These are phyloP conservation scores for Apostichopus parvimensis DNA, from an alignment of 35 echinoderm and acorn worm species.

Conservation along the genomic window DNA sequence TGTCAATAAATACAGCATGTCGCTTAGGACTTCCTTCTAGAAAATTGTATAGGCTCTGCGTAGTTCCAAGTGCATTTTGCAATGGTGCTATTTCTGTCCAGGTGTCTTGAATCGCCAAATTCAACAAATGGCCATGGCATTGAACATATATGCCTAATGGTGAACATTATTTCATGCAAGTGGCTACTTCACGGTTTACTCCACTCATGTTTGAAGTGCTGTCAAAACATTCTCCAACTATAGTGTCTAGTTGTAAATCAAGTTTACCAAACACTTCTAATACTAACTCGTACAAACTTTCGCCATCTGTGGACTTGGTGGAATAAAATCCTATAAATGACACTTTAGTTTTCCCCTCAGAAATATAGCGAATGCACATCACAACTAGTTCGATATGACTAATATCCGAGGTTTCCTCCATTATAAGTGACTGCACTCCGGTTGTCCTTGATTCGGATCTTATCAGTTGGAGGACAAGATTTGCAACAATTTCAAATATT, in stretches of 20 bases:
- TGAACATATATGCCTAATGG: constrained; percentile 40
- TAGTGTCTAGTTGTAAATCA: constrained; percentile 61
- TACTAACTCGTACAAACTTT: constrained; percentile 20
- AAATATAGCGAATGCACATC: too few species aligned
- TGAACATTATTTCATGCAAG: constrained; percentile 27
- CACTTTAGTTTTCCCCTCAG: neutral
- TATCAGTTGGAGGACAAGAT: constrained; percentile 22
- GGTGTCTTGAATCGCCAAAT: constrained; percentile 49
- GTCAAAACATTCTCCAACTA: constrained; percentile 47
- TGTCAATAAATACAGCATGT: constrained; percentile 44
- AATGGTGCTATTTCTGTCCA: constrained; percentile 46
- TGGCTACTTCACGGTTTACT: neutral
- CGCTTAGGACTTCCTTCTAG: constrained; percentile 45
- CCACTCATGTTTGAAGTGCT: constrained; percentile 30
- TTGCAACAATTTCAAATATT: neutral
- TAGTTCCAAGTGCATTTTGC: constrained; percentile 36
- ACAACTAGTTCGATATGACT: constrained; percentile 47
- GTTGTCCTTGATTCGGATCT: constrained; percentile 31
- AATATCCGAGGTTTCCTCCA: constrained; percentile 51
- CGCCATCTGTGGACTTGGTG: neutral
- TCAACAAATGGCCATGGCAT: constrained; percentile 42
- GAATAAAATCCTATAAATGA: neutral
- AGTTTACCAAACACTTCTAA: constrained; percentile 44
- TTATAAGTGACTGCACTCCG: constrained; percentile 18
- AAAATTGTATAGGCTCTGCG: constrained; percentile 16